Conservation (phyloP, 2,113 vertebrate genomes). For the Tapirus terrestris region DNA sequence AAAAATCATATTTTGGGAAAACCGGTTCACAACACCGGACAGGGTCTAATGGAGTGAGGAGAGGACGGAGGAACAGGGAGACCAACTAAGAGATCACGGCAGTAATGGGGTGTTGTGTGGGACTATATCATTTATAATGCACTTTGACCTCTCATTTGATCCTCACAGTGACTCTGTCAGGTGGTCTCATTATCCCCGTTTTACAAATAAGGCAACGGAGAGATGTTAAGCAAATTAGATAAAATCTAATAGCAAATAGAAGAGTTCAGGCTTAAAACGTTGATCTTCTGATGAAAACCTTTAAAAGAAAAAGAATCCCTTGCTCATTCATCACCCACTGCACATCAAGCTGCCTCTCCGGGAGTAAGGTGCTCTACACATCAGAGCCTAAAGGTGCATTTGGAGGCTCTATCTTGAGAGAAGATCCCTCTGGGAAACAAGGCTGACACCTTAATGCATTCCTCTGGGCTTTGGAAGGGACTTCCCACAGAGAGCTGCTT, state of each 20-base stretch:
- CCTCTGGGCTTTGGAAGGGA: conserved; percentile 20
- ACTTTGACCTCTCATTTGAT: background rate
- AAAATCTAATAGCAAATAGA: background rate
- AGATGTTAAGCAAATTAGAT: background rate
- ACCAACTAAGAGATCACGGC: background rate
- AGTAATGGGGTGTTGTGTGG: too few relatives aligned
- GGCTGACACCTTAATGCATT: background rate
- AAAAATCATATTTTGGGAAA: background rate
- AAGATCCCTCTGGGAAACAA: background rate
- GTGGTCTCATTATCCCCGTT: background rate
- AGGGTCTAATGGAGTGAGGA: background rate
- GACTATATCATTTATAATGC: background rate
- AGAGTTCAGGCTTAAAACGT: background rate
- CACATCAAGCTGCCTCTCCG: accelerated
- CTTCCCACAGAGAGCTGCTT: background rate
- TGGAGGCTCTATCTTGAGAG: background rate
- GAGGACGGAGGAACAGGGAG: background rate
- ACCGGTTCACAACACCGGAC: background rate
- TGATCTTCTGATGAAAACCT: background rate
- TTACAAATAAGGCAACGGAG: background rate
- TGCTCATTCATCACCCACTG: background rate
- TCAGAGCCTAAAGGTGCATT: background rate
- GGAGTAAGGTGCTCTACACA: background rate
- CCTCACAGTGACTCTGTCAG: background rate
- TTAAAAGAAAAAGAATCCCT: background rate